phyloP scores from a whole-genome alignment of 2,113 vertebrate species.

The Orthonyx spaldingii region DNA sequence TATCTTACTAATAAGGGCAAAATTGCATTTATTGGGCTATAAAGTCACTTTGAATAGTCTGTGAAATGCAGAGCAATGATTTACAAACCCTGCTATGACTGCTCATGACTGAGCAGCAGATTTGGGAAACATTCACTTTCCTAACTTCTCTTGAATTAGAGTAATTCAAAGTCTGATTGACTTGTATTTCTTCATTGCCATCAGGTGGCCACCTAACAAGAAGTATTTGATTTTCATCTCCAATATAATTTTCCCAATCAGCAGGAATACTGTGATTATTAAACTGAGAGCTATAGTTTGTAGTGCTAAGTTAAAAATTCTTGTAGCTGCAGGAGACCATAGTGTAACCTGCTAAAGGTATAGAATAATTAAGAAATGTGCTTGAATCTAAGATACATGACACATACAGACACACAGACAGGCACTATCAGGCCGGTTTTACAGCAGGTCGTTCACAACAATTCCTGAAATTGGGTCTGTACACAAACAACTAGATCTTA shows the following conservation, averaged over 20 bases:
- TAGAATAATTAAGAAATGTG: not conserved
- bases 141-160: not conserved
- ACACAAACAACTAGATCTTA: not conserved
- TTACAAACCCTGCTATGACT: not conserved
- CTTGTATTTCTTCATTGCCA: not conserved
- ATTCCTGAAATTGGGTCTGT: not conserved
- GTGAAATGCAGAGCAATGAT: not conserved
- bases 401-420: not conserved
- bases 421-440: not conserved
- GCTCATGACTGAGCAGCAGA: not conserved
- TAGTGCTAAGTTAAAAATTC: conserved; percentile 2
- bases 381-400: not conserved
- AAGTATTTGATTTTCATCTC: not conserved
- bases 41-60: not conserved
- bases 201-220: not conserved
- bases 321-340: not conserved
- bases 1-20: not conserved
- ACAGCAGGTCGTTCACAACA: not conserved
- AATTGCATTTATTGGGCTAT: not conserved
- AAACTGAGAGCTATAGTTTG: not conserved
- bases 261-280: not conserved
- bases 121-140: not conserved
- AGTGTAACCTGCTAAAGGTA: not conserved
- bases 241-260: not conserved
- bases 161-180: not conserved